These are phyloP conservation scores for Larimichthys polyactis DNA, from an alignment of 2,113 vertebrate species.

Conservation along the genomic window DNA sequence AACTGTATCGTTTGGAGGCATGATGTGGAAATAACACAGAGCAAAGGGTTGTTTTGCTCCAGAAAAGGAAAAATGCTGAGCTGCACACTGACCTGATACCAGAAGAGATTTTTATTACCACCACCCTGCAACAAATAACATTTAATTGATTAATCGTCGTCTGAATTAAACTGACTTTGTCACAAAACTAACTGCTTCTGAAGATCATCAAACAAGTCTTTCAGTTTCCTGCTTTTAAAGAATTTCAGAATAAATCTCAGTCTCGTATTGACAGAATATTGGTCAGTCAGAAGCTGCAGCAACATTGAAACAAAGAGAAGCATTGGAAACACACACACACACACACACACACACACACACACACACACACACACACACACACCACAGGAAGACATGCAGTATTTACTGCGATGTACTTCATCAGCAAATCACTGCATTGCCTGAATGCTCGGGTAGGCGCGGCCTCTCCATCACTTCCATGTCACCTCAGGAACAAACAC, in stretches of 20 bases:
- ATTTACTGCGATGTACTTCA: neutral
- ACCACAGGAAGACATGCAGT: neutral
- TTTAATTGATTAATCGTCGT: too few species aligned
- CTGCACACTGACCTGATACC: too few species aligned
- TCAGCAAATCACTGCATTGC: neutral
- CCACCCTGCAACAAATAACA: too few species aligned
- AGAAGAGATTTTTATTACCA: too few species aligned
- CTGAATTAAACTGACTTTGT: too few species aligned
- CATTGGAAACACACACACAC: neutral
- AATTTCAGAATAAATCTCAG: too few species aligned
- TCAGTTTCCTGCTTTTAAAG: too few species aligned
- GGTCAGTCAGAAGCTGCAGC: too few species aligned
- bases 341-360: neutral
- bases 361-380: neutral
- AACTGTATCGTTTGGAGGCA: neutral
- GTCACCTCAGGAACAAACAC: conserved; percentile 22
- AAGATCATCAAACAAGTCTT: too few species aligned
- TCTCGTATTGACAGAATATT: too few species aligned
- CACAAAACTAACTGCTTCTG: too few species aligned
- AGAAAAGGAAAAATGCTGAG: neutral
- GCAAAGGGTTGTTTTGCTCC: neutral
- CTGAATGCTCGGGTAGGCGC: neutral
- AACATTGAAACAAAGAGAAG: too few species aligned
- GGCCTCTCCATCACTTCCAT: conserved; percentile 10
- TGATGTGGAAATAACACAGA: neutral